Conservation (phyloP, 1,140 invertebrate genomes). For the Drosophila watanabei region DNA sequence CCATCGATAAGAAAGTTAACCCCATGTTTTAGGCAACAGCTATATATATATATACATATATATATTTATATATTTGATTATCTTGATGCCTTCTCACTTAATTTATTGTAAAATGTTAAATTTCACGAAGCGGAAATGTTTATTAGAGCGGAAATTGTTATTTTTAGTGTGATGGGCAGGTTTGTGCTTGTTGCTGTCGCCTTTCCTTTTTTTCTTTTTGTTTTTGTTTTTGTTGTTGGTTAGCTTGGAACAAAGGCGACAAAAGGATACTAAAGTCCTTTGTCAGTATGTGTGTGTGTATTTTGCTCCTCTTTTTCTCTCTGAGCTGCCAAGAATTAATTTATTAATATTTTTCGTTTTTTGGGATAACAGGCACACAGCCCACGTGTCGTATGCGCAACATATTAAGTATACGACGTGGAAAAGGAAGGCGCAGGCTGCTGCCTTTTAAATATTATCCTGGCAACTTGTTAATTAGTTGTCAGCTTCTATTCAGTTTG, state of each 20-base stretch:
- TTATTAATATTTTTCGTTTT: conserved; percentile 66
- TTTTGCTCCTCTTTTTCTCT: conserved; percentile 14
- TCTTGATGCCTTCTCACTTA: conserved; percentile 81
- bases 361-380: background rate
- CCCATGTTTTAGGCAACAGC: conserved; percentile 3
- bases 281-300: conserved; percentile 4
- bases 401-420: conserved; percentile 42
- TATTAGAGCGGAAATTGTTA: conserved; percentile 85
- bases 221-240: conserved; percentile 15
- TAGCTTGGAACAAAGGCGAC: conserved; percentile 50
- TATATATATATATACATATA: background rate
- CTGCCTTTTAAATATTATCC: conserved; percentile 19
- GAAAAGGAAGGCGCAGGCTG: conserved; percentile 1
- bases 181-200: conserved; percentile 36
- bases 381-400: conserved; percentile 47
- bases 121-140: conserved; percentile 85
- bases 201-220: conserved; percentile 5
- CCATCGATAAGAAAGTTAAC: conserved; percentile 49
- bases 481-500: background rate
- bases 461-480: conserved; percentile 43
- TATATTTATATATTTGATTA: conserved; percentile 55
- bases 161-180: conserved; percentile 79
- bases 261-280: conserved; percentile 42
- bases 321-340: conserved; percentile 70
- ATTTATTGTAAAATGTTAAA: conserved; percentile 85